Evolutionary conservation across 2,888 invertebrate species (phyloP).

Genomic region (Pristionchus entomophagus): DNA sequence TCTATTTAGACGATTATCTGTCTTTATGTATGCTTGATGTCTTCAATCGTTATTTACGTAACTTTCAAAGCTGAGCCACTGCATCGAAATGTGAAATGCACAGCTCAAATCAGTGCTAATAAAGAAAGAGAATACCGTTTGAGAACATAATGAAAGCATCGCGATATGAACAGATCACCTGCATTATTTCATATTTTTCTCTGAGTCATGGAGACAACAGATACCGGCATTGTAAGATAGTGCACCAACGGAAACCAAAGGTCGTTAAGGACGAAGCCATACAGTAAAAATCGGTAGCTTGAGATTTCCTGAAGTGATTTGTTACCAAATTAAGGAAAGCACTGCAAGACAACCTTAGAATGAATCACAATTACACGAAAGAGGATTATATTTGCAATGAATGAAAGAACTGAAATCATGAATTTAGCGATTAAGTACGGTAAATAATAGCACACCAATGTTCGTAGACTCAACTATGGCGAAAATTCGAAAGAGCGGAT

Average conservation of each 20-base stretch:
- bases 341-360: conserved; percentile 23
- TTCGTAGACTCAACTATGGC: background rate
- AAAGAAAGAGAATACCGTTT: background rate
- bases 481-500: background rate
- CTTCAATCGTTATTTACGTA: background rate
- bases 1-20: background rate
- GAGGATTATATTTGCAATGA: background rate
- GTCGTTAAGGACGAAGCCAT: background rate
- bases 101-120: too few species aligned
- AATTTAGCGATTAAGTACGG: too few species aligned
- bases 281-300: background rate
- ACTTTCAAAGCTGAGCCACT: too few species aligned
- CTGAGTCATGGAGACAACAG: background rate
- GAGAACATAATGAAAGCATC: conserved; percentile 36
- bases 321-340: background rate
- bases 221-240: background rate
- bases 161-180: conserved; percentile 18
- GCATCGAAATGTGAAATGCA: too few species aligned
- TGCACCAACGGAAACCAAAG: background rate
- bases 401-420: background rate
- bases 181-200: background rate
- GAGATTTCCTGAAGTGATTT: background rate
- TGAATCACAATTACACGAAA: background rate
- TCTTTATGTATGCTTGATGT: background rate
- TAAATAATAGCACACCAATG: background rate